Evolutionary conservation across 1,140 invertebrate species (phyloP), one percentile per base, ranked within the genome.

Genomic region (Cherax quadricarinatus): DNA sequence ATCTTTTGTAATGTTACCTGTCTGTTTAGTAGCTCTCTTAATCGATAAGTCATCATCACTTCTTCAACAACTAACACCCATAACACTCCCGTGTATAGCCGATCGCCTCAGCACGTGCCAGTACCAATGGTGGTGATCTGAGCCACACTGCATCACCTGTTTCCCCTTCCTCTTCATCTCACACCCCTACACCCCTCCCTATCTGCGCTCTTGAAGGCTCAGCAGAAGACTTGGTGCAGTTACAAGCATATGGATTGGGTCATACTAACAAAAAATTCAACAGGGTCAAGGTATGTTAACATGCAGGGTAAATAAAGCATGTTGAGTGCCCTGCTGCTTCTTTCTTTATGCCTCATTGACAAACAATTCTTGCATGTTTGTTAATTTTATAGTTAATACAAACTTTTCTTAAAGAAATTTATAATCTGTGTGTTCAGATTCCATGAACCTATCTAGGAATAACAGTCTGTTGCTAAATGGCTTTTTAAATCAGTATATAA

Each of bases 241-340:
- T 80, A 10, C 48, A 48, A 12, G 84, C 14, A 6, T n/a, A 16
- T 5, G 80, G 62, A 41, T 53, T 73, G 7, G 48, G 30, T 53
- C 70, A 21, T 18, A 53, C 70, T 85, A 84, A 75, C 62, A 53
- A 49, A 91, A 80, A 21, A 80, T 10, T 81, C 85, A 70, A 12
- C 60, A 41, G 78, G 90, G 84, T 86, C 49, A 86, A 91, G 90
- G 90, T 91, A 91, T 66, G 90, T 91, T 73, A 30, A 41, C 7
- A 10, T 21, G 70, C 12, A 9, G 70, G 24, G 24, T 10, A 30
- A 14, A 53, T 81, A 14, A 81, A 57, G 81, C 81, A 83, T 83
- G 57, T 12, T 83, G 49, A 12, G 1, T 57, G 24, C 81, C 6
- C 9, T 60, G 51, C 3, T 83, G n/a, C 24, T 49, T 83, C 5